Evolutionary conservation across 2,888 invertebrate species (phyloP), one percentile per base, ranked within the genome.

Genomic region (Lepidochrysops patricia): DNA sequence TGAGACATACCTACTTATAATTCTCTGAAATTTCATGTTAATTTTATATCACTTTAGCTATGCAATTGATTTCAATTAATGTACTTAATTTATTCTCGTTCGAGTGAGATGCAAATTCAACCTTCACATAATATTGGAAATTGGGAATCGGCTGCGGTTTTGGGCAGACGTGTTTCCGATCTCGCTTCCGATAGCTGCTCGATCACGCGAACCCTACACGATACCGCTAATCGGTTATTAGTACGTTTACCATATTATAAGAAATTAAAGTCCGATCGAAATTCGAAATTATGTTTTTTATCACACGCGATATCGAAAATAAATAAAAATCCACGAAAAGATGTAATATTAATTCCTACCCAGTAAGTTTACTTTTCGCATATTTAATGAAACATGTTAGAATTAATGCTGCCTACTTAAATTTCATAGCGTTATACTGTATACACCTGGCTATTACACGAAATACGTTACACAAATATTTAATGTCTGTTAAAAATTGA

Each of bases 61-160:
- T 19, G 27, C 15, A 27, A 57, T 34, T 15, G 27, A 32, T 34
- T 13, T 29, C 13, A 23, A 13, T 49, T 9, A 9, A n/a, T n/a
- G n/a, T n/a, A n/a, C n/a, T n/a, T n/a, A 25, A 19, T 26, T 50
- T 58, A 43, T 26, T 3, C 12, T 27, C 12, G 19, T 50, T 52
- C 34, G 35, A 71, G 67, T 63, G 71, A 69, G 72, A 77, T 77
- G 75, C 71, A 70, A 73, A 76, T 62, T 67, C 72, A 76, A 73
- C 80, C 81, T 80, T 79, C 76, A 76, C 77, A 82, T 84, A 82
- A 80, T 84, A 70, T 69, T 84, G 79, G 77, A 86, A 86, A 88
- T 86, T 87, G 82, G 79, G 82, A 85, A 84, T 80, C 77, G 71
- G 73, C 79, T 88, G 89, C 78, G 87, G 88, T 89, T 84, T 81